phyloP scores from a whole-genome alignment of 2,888 invertebrate genomes.

The Arenicola marina region DNA sequence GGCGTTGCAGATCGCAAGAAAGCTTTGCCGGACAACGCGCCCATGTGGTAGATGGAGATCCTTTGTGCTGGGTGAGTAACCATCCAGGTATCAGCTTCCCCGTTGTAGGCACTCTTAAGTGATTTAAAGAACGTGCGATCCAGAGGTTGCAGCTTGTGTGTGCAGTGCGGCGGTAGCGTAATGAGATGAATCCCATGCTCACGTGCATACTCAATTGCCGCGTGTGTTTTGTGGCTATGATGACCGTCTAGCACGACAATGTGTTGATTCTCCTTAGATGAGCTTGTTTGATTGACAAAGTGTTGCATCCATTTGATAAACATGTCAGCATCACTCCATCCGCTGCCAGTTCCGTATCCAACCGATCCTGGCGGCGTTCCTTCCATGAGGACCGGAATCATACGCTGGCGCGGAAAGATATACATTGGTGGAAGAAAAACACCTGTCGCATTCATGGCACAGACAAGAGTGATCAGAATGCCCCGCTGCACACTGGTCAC shows the following conservation, averaged over 20 bases:
- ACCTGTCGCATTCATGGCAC: constrained; percentile 33
- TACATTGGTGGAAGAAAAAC: constrained; percentile 36
- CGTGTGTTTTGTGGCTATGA: constrained; percentile 40
- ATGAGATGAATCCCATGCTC: constrained; percentile 10
- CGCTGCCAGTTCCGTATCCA: constrained; percentile 41
- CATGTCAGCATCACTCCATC: constrained; percentile 42
- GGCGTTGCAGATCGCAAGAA: constrained; percentile 27
- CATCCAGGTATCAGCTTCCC: constrained; percentile 33
- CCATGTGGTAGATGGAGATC: constrained; percentile 30
- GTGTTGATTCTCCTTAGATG: not conserved
- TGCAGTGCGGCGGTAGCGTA: constrained; percentile 52
- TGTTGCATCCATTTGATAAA: constrained; percentile 50
- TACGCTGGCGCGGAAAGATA: constrained; percentile 45
- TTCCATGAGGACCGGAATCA: constrained; percentile 43
- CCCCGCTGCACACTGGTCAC: constrained; percentile 29
- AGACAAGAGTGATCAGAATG: constrained; percentile 26
- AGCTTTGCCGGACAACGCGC: constrained; percentile 29
- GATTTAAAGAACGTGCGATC: constrained; percentile 38
- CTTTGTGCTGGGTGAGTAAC: constrained; percentile 27
- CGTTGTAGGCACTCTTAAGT: constrained; percentile 35
- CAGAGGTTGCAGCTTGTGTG: constrained; percentile 44
- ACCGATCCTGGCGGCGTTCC: constrained; percentile 47
- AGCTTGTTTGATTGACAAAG: constrained; percentile 42
- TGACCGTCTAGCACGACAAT: constrained; percentile 35
- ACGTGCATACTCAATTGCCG: constrained; percentile 47